These are phyloP conservation scores for Platycnemis pennipes DNA, from an alignment of 2,888 invertebrate species.

Conservation along the genomic window DNA sequence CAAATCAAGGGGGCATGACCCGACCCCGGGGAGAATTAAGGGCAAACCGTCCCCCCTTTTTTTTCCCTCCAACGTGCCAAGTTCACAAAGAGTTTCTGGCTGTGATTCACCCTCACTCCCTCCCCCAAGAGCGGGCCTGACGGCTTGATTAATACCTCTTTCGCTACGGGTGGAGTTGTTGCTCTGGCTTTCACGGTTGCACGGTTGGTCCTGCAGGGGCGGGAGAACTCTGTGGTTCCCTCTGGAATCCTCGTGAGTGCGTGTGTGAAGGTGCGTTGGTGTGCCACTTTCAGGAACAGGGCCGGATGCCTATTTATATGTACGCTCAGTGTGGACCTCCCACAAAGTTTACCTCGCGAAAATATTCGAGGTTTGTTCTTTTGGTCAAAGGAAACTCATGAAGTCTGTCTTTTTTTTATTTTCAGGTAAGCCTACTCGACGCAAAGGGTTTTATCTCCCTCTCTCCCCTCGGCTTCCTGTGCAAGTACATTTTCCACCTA, in stretches of 20 bases:
- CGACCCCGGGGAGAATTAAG: background rate
- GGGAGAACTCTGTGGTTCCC: background rate
- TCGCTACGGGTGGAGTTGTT: conserved; percentile 4
- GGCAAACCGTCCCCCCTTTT: background rate
- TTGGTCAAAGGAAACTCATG: background rate
- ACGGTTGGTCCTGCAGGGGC: background rate
- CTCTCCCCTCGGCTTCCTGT: background rate
- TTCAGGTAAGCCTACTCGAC: background rate
- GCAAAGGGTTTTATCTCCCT: background rate
- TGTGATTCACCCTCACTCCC: background rate
- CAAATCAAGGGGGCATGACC: conserved; percentile 8
- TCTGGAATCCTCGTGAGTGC: background rate
- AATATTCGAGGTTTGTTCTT: background rate
- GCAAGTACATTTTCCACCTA: background rate
- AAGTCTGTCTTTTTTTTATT: background rate
- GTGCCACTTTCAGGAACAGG: background rate
- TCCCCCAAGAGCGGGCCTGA: background rate
- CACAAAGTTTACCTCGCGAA: background rate
- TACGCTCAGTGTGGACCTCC: background rate
- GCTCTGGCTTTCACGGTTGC: background rate
- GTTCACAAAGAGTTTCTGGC: conserved; percentile 32
- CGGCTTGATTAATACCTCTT: conserved; percentile 4
- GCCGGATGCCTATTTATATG: conserved; percentile 11
- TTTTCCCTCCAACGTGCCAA: background rate
- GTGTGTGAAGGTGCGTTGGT: background rate